These are phyloP conservation scores for Catostomus latipinnis DNA, from an alignment of 2,797 vertebrate genomes.

Conservation along the genomic window DNA sequence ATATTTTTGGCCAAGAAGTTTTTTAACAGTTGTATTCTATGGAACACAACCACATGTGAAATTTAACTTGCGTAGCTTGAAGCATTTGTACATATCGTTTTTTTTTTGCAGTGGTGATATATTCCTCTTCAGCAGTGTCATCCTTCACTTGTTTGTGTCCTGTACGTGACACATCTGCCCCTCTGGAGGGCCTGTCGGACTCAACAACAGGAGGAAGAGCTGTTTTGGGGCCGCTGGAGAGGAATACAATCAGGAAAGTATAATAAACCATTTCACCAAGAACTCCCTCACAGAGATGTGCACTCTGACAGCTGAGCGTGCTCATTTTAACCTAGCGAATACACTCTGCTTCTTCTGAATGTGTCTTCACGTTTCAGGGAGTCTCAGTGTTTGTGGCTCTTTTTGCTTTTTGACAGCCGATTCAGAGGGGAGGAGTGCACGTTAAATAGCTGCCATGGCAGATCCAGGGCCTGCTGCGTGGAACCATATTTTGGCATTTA, in stretches of 20 bases:
- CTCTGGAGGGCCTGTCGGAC: not conserved
- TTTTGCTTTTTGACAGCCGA: constrained; percentile 32
- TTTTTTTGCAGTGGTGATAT: not conserved
- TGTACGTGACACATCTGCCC: constrained; percentile 22
- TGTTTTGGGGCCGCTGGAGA: constrained; percentile 5
- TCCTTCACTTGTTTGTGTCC: constrained; percentile 34
- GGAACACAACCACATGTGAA: too few relatives aligned
- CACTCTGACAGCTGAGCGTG: constrained; percentile 42
- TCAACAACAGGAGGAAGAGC: constrained; percentile 26
- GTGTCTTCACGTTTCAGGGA: constrained; percentile 44
- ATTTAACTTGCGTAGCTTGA: too few relatives aligned
- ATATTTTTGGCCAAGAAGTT: too few relatives aligned
- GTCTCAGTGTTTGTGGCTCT: constrained; percentile 25
- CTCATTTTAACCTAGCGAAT: constrained; percentile 17
- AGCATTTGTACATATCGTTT: too few relatives aligned
- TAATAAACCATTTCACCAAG: constrained; percentile 44
- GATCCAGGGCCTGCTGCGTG: constrained; percentile 18
- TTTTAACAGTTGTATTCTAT: too few relatives aligned
- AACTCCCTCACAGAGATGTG: constrained; percentile 35
- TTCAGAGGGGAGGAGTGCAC: constrained; percentile 8
- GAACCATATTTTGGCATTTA: constrained; percentile 42
- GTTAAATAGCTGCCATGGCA: constrained; percentile 35
- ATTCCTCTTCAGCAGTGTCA: constrained; percentile 18
- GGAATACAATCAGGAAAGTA: constrained; percentile 17
- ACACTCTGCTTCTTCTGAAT: constrained; percentile 36